Base-by-base conservation (phyloP, 2,113 vertebrate species). In the Leucoraja erinaceus region DNA sequence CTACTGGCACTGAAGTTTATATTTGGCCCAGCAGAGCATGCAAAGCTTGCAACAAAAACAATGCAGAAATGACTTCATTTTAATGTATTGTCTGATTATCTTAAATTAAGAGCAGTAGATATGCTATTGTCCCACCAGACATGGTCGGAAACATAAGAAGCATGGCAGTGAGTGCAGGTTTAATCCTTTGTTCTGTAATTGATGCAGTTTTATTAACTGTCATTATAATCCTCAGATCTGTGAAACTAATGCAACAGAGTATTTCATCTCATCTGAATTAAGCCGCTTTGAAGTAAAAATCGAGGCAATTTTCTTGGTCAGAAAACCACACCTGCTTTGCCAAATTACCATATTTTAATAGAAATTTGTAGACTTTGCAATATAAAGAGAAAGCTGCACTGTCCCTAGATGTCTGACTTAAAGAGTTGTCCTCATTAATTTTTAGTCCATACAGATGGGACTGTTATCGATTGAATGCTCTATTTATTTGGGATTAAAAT, bases 401-500 rank as follows among this genome's bases (percentile, higher is more conserved):
- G 90, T 91, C 90, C 90, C 90, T 66, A 91, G 90, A 91, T 91
- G 90, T 91, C 74, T 91, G 90, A 18, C 28, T 54, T 91, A 91
- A 91, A 91, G 90, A 91, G 68, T 91, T 91, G 66, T 74, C 90
- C 90, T 91, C 94, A 74, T 91, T 91, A 91, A 47, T 91, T 91
- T 66, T 91, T 91, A 74, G 90, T 18, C 90, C 68, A 72, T 91
- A 91, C 90, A 91, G 90, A 91, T 91, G 90, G 90, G 88, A 68
- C 94, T 93, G 93, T 94, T 95, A 95, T 95, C 95, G 96, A 96
- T 94, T 93, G 94, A 94, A 93, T 93, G 95, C 94, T 95, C 93
- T 96, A 95, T 96, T 96, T 97, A 96, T 96, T 97, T 97, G 96
- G 95, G 95, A 95, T 96, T 95, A 94, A 94, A 95, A 96, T 96